A percentile compares a stretch with the other conserved stretches of the same genome.
Evolutionary conservation across 2,888 invertebrate species (phyloP).

Genomic region (Drosophila buzzatii): DNA sequence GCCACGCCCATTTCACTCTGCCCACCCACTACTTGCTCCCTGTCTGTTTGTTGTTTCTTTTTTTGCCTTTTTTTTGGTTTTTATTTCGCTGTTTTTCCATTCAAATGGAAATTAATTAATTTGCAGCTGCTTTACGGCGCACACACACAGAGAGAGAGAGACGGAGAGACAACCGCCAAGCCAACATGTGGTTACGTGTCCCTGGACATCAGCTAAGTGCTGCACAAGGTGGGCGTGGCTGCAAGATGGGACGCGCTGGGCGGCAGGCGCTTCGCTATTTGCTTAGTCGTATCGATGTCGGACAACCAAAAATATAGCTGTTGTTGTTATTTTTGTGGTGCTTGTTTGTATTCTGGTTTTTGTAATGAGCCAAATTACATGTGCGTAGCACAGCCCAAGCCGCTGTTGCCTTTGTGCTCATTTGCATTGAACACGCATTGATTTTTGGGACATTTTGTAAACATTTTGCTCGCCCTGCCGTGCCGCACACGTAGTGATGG

Average conservation of each 20-base stretch:
- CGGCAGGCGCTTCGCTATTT: slow-evolving; percentile 17
- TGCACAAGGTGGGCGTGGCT: not conserved
- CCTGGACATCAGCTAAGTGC: slow-evolving; percentile 1
- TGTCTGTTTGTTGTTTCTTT: slow-evolving; percentile 16
- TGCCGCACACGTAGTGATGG: too few species aligned
- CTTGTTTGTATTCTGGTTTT: slow-evolving; percentile 37
- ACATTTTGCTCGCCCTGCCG: slow-evolving; percentile 7
- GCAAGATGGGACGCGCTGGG: not conserved
- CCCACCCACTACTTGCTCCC: not conserved
- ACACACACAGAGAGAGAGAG: not conserved
- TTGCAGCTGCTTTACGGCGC: slow-evolving; percentile 48
- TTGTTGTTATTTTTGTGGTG: slow-evolving; percentile 16
- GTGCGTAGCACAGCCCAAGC: slow-evolving; percentile 26
- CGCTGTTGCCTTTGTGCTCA: slow-evolving; percentile 27
- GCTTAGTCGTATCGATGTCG: slow-evolving; percentile 41
- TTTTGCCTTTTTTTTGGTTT: slow-evolving; percentile 13
- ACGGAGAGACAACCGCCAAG: not conserved
- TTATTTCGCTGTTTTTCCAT: slow-evolving; percentile 46
- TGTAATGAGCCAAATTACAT: slow-evolving; percentile 65
- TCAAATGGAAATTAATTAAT: slow-evolving; percentile 74
- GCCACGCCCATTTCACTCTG: too few species aligned
- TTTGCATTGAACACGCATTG: slow-evolving; percentile 54
- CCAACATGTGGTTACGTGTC: slow-evolving; percentile 13
- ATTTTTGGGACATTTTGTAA: slow-evolving; percentile 32
- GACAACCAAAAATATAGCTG: slow-evolving; percentile 35